Base-by-base conservation (phyloP, 2,113 vertebrate genomes). In the Ceuthmochares aereus region DNA sequence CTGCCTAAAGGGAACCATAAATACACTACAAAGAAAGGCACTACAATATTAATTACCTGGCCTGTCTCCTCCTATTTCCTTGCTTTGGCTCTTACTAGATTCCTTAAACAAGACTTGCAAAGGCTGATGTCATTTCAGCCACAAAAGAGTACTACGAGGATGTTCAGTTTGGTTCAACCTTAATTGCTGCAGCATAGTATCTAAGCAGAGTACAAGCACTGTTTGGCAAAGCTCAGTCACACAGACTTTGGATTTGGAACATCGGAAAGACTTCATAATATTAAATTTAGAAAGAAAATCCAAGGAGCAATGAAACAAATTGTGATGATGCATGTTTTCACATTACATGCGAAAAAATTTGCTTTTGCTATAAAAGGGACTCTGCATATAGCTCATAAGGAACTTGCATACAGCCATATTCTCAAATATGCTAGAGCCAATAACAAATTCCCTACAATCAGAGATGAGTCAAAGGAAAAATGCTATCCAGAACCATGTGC, bases 401-500 rank as follows among this genome's bases (percentile, higher is more conserved):
- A 92, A 23, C 87, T 84, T 32, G 45, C 90, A 91, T 3, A 56
- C 23, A 81, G 66, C 73, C 64, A 22, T n/a, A 6, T 40, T 77
- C 47, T 54, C 55, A 80, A 78, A 26, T 2, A 45, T 4, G 30
- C 79, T 51, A 26, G 23, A 95, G 92, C 82, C 91, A 87, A 94
- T 67, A 55, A 52, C 70, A 75, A 95, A 95, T 84, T 85, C 79
- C 73, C 91, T 82, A 91, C 79, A 96, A 97, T 95, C 95, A 93
- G 84, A 70, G 93, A 96, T 93, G 93, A 97, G 93, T 96, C 95
- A 96, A 96, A 96, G 92, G 90, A 16, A 94, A 95, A 97, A 94
- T 0, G 4, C 54, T 82, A 15, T 93, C 89, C 95, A 95, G 87
- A 67, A 30, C 87, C 87, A 81, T 1, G 36, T 0, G 92, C 93